phyloP scores from a whole-genome alignment of 2,888 invertebrate species.

The Andrena bucephala region DNA sequence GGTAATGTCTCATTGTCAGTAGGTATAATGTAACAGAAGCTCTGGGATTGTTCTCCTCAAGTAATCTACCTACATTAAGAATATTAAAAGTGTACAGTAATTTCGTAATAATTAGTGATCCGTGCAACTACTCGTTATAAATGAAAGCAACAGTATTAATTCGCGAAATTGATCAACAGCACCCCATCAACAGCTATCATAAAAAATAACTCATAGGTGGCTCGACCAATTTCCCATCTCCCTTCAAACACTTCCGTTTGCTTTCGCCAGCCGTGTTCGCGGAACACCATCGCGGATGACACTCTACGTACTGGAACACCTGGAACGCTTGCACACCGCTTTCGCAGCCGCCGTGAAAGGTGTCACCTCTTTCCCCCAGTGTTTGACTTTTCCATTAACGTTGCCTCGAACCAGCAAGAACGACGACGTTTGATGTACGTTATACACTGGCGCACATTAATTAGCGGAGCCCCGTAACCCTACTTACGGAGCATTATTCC shows the following conservation, averaged over 20 bases:
- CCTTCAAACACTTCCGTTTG: slow-evolving; percentile 11
- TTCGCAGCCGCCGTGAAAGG: slow-evolving; percentile 48
- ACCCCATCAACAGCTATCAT: slow-evolving; percentile 1
- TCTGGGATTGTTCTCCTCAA: too few species aligned
- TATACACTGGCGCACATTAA: slow-evolving; percentile 48
- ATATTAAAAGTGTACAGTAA: too few species aligned
- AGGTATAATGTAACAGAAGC: neutral
- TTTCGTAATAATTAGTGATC: neutral
- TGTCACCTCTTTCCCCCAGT: slow-evolving; percentile 57
- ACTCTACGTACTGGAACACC: slow-evolving; percentile 34
- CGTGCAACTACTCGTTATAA: neutral
- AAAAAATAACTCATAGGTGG: neutral
- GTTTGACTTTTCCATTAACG: slow-evolving; percentile 73
- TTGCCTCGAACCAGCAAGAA: slow-evolving; percentile 16
- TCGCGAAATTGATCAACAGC: neutral
- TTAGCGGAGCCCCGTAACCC: slow-evolving; percentile 52
- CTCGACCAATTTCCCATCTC: slow-evolving; percentile 28
- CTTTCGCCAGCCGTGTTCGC: slow-evolving; percentile 33
- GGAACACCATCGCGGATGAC: slow-evolving; percentile 39
- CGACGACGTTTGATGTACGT: slow-evolving; percentile 55
- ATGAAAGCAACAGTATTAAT: neutral
- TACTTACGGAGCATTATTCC: slow-evolving; percentile 31
- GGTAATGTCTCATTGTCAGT: neutral
- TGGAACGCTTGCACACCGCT: slow-evolving; percentile 50
- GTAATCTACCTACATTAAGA: too few species aligned